A percentile compares a stretch with the other conserved stretches of the same genome.
phyloP scores from a whole-genome alignment of 2,888 invertebrate genomes.

The Erebia ligea region DNA sequence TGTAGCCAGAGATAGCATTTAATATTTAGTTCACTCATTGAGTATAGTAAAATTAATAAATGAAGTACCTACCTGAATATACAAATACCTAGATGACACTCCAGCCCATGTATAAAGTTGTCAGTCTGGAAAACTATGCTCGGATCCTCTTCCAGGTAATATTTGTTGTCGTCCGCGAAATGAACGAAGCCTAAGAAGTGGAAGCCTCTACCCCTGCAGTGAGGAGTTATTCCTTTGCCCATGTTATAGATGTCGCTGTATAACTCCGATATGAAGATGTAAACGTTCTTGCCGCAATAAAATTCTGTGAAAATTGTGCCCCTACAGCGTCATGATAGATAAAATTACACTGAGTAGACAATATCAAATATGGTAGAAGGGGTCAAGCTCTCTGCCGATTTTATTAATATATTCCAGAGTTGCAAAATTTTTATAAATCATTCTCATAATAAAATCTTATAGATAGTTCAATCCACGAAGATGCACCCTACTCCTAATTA shows the following conservation, averaged over 20 bases:
- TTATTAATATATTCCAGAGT: no score
- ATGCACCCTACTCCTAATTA: no score
- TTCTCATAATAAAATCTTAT: neutral
- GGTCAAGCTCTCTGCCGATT: no score
- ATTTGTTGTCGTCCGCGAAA: constrained; percentile 65
- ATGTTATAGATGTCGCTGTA: constrained; percentile 76
- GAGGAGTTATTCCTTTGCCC: constrained; percentile 65
- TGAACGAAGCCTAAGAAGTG: constrained; percentile 75
- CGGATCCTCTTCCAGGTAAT: constrained; percentile 71
- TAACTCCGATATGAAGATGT: constrained; percentile 70
- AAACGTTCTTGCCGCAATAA: constrained; percentile 74
- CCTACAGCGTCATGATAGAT: no score
- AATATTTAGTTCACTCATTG: no score
- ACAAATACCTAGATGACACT: constrained; percentile 70
- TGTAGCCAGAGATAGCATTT: no score
- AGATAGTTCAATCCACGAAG: no score
- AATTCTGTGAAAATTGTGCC: constrained; percentile 58
- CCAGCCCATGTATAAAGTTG: constrained; percentile 72
- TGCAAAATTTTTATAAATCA: constrained; percentile 26
- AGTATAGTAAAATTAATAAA: neutral
- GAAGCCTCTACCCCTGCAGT: constrained; percentile 66
- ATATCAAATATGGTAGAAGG: no score
- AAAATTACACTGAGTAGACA: no score
- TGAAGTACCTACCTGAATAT: constrained; percentile 61
- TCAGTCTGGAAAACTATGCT: constrained; percentile 67